Evolutionary conservation across 2,797 vertebrate genomes (phyloP), one percentile per base, ranked within the genome.

Genomic region (Cuculus canorus): DNA sequence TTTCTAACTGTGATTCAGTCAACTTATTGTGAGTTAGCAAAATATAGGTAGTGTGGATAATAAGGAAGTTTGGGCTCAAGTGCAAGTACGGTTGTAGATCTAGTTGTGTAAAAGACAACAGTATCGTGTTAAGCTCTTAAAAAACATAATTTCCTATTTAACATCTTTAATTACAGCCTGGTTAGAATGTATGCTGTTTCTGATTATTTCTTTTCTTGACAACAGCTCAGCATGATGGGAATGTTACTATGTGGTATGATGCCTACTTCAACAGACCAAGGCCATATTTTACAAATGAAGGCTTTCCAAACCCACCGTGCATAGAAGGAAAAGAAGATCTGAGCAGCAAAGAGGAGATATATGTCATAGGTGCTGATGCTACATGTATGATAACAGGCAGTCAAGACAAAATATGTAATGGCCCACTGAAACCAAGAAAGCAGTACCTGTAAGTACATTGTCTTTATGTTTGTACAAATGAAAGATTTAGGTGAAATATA

Each of bases 161-260:
- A 50, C 24, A 77, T 95, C 27, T 76, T 75, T 52, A 73, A 33
- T 35, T 92, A 32, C 4, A 52, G 13, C 50, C 48, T 61, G 5
- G 1, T 86, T 84, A 61, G 33, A 79, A 68, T 86, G 63, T 28
- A 86, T 93, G 89, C 93, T 71, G 7, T 66, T 65, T 57, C 33
- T 83, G 32, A 70, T 75, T 54, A 39, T 91, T 88, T 94, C 30
- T 95, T 94, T 94, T 89, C 78, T 72, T 96, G 54, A 69, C 65
- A 93, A 95, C 83, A 98, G 98, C 96, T 96, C 98, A 99, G 95
- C 97, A 99, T 93, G 97, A 98, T 79, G 97, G 97, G 78, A 99
- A 99, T 96, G 91, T 99, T 94, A 99, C 99, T 82, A 99, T 98
- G 96, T 99, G 99, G 99, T 98, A 98, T 87, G 98, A 98, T 82